Percentiles rank a stretch among this genome's conserved stretches.
phyloP scores from a whole-genome alignment of 2,797 vertebrate genomes.

The Clarias fuscus region DNA sequence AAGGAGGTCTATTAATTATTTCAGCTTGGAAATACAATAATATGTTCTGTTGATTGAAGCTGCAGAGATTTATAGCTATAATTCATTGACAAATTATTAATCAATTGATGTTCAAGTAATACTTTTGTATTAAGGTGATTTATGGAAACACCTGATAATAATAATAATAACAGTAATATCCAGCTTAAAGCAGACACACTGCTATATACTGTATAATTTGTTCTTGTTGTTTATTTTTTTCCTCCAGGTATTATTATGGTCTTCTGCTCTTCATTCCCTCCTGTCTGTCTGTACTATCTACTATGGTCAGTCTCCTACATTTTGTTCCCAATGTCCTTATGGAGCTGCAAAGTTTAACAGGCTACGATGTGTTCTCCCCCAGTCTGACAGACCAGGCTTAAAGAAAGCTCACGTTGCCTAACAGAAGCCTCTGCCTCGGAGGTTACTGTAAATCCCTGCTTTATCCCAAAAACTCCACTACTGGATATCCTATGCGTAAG shows the following conservation, averaged over 20 bases:
- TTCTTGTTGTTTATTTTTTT: not conserved
- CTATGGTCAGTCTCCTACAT: conserved; percentile 91
- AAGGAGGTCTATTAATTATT: not conserved
- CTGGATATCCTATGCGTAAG: conserved; percentile 45
- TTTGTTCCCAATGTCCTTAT: conserved; percentile 84
- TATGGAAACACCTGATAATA: not conserved
- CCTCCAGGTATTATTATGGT: conserved; percentile 79
- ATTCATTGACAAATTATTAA: not conserved
- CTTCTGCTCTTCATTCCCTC: conserved; percentile 77
- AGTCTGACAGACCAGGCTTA: conserved; percentile 44
- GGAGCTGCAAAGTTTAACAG: conserved; percentile 80
- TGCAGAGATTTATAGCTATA: not conserved
- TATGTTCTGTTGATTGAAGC: not conserved
- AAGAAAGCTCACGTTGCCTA: conserved; percentile 51
- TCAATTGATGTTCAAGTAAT: not conserved
- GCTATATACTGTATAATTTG: not conserved
- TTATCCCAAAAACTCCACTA: conserved; percentile 23
- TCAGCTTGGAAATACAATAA: not conserved
- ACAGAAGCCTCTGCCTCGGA: conserved; percentile 56
- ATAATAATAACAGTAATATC: not conserved
- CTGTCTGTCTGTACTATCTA: conserved; percentile 86
- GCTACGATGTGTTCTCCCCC: not conserved
- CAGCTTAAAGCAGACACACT: not conserved
- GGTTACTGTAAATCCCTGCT: conserved; percentile 50
- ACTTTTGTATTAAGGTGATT: not conserved